These are phyloP conservation scores for Sebastes cheni DNA, from an alignment of 2,797 vertebrate species.

Conservation along the genomic window DNA sequence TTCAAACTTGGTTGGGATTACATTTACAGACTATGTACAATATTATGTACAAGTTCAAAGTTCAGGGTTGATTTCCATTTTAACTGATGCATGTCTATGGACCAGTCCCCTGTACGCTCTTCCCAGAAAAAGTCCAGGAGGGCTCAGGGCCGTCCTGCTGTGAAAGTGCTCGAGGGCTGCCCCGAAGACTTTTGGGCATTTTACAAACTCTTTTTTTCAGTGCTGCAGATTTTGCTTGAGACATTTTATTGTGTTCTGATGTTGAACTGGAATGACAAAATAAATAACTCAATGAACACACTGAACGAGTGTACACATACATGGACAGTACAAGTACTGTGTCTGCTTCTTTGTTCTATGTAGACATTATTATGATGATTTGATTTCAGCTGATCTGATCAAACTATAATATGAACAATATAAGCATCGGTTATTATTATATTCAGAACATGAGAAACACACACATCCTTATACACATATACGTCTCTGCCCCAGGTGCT, in stretches of 20 bases:
- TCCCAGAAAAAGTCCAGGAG: background rate
- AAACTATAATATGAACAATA: background rate
- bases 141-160: background rate
- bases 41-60: background rate
- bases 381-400: background rate
- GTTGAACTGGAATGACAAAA: background rate
- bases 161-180: slow-evolving; percentile 8
- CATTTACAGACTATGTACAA: background rate
- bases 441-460: too few species aligned
- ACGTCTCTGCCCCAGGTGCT: too few species aligned
- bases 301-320: too few species aligned
- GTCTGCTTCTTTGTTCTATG: background rate
- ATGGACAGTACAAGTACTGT: background rate
- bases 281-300: background rate
- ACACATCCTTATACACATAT: too few species aligned
- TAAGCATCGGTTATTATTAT: too few species aligned
- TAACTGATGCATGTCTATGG: background rate
- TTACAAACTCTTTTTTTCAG: background rate
- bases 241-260: background rate
- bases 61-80: background rate
- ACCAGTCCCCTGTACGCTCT: background rate
- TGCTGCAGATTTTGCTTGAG: background rate
- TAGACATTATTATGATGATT: background rate
- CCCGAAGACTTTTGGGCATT: background rate
- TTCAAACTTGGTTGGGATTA: background rate